Percentiles rank a stretch among this genome's conserved stretches.
Conservation (phyloP, 1,140 invertebrate species). For the Ridgeia piscesae region DNA sequence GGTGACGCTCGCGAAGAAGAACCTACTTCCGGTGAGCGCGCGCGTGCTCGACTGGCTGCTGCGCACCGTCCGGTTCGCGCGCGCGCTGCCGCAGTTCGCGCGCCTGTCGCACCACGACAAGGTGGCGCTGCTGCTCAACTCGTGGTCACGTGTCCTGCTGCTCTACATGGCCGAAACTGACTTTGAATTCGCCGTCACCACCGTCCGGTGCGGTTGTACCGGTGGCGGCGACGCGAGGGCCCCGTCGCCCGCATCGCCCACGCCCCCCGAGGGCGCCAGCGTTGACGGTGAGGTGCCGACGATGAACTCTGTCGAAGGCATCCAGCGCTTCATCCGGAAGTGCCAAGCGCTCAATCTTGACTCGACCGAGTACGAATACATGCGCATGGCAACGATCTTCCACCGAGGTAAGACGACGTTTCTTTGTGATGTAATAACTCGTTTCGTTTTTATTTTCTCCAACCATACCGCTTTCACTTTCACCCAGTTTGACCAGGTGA, state of each 20-base stretch:
- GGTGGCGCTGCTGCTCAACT: slow-evolving; percentile 48
- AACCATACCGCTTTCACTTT: no score
- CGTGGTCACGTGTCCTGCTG: slow-evolving; percentile 50
- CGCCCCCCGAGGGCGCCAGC: not conserved
- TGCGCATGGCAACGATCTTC: slow-evolving; percentile 53
- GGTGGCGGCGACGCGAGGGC: not conserved
- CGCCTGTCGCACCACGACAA: slow-evolving; percentile 49
- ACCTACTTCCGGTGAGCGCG: slow-evolving; percentile 52
- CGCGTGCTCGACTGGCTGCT: slow-evolving; percentile 54
- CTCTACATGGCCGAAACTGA: slow-evolving; percentile 55
- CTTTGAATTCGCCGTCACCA: slow-evolving; percentile 54
- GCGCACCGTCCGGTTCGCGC: slow-evolving; percentile 53
- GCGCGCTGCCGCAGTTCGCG: slow-evolving; percentile 50
- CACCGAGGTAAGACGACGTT: slow-evolving; percentile 29
- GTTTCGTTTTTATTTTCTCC: not conserved
- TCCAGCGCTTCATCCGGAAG: slow-evolving; percentile 53
- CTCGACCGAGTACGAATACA: slow-evolving; percentile 50
- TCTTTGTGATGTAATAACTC: not conserved
- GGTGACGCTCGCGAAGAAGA: slow-evolving; percentile 51
- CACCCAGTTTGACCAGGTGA: not conserved
- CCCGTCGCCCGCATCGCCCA: not conserved
- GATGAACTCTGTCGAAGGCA: slow-evolving; percentile 51
- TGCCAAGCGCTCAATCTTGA: slow-evolving; percentile 50
- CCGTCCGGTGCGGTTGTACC: slow-evolving; percentile 19
- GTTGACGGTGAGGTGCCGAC: slow-evolving; percentile 38